Percentiles rank a stretch among this genome's conserved stretches.
Conservation (phyloP, 2,888 invertebrate genomes). For the Cremastinae sp. region DNA sequence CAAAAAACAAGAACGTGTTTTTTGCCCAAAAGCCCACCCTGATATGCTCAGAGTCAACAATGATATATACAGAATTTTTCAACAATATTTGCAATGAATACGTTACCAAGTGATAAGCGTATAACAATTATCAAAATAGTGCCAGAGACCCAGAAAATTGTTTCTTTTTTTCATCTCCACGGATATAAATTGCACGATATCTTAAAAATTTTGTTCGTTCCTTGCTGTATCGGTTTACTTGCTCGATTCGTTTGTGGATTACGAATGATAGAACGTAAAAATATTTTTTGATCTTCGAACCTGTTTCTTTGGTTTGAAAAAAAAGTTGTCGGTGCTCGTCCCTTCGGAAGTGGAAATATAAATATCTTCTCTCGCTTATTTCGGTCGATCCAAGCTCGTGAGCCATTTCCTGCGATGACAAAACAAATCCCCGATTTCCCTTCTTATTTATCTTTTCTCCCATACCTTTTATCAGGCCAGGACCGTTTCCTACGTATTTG, state of each 20-base stretch:
- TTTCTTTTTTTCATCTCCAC: conserved; percentile 2
- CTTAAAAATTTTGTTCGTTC: neutral
- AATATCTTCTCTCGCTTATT: conserved; percentile 24
- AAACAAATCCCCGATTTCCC: conserved; percentile 50
- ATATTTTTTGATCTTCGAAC: conserved; percentile 43
- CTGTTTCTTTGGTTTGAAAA: conserved; percentile 42
- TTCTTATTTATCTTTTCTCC: conserved; percentile 15
- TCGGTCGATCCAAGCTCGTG: conserved; percentile 31
- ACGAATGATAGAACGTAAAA: conserved; percentile 24
- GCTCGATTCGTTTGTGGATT: conserved; percentile 50
- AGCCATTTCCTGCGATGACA: conserved; percentile 45
- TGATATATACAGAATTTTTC: conserved; percentile 6
- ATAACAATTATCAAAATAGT: neutral
- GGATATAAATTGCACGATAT: neutral
- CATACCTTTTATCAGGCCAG: conserved; percentile 37
- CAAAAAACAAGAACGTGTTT: conserved; percentile 60
- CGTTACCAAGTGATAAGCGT: conserved; percentile 32
- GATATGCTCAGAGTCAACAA: conserved; percentile 15
- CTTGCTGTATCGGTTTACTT: neutral
- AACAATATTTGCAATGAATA: conserved; percentile 28
- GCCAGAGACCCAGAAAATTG: conserved; percentile 54
- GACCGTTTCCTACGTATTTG: conserved; percentile 36
- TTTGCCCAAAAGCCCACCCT: conserved; percentile 38
- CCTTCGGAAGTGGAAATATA: conserved; percentile 17
- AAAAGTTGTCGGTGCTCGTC: conserved; percentile 27